A percentile compares a stretch with the other conserved stretches of the same genome.
Conservation (phyloP, 2,888 invertebrate genomes). For the Drosophila formosana region DNA sequence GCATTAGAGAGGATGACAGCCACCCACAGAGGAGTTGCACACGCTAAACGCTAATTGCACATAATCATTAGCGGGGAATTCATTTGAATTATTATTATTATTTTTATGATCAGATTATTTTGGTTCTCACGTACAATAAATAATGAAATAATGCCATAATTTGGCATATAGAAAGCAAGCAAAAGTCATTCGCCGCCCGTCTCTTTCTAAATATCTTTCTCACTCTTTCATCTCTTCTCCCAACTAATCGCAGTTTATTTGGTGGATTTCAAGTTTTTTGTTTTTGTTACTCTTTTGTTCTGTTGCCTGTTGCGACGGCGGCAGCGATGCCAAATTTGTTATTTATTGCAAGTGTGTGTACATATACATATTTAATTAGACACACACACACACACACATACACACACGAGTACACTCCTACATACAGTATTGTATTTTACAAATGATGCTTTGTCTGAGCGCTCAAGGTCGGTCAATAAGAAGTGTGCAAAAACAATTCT, state of each 20-base stretch:
- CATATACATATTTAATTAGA: conserved; percentile 5
- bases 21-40: neutral
- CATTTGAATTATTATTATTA: neutral
- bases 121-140: neutral
- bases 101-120: neutral
- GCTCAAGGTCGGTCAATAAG: conserved; percentile 64
- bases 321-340: neutral
- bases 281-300: neutral
- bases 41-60: neutral
- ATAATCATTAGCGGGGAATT: neutral
- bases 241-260: conserved; percentile 1
- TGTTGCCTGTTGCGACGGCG: neutral
- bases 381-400: conserved; percentile 8
- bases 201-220: neutral
- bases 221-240: neutral
- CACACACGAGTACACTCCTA: conserved; percentile 1
- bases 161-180: neutral
- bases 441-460: conserved; percentile 67
- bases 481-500: conserved; percentile 55
- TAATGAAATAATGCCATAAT: neutral
- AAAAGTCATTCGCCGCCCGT: neutral
- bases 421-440: conserved; percentile 25
- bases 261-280: neutral
- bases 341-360: conserved; percentile 3
- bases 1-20: neutral